Conservation (phyloP, 2,113 vertebrate species). For the Xiphorhynchus elegans region DNA sequence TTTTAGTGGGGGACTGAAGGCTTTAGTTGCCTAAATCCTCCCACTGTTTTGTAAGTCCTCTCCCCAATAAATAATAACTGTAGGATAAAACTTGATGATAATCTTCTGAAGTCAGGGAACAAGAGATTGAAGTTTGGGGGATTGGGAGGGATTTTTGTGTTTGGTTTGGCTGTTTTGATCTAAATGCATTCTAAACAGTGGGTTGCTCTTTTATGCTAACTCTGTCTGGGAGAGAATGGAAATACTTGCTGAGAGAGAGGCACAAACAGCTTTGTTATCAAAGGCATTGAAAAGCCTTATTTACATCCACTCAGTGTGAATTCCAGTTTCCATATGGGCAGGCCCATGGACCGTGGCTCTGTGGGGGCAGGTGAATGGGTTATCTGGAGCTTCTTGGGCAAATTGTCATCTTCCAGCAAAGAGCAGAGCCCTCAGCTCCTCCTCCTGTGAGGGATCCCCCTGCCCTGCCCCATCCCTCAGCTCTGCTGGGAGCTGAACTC, state of each 20-base stretch:
- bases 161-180: not conserved
- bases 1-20: not conserved
- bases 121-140: not conserved
- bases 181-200: constrained; percentile 60
- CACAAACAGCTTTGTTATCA: constrained; percentile 69
- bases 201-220: constrained; percentile 73
- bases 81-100: not conserved
- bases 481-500: not conserved
- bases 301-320: constrained; percentile 70
- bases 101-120: not conserved
- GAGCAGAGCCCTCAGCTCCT: constrained; percentile 3
- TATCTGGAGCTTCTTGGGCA: constrained; percentile 45
- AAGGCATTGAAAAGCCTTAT: constrained; percentile 69
- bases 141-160: not conserved
- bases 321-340: constrained; percentile 65
- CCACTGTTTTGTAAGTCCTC: not conserved
- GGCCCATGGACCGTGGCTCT: constrained; percentile 44
- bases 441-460: constrained; percentile 28
- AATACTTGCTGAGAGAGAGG: constrained; percentile 72
- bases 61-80: not conserved
- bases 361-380: constrained; percentile 57
- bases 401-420: not conserved
- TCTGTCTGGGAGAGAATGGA: constrained; percentile 66
- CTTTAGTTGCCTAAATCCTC: not conserved
- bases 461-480: not conserved